These are phyloP conservation scores for Bubo blakistoni DNA, from an alignment of 2,113 vertebrate genomes.

Conservation along the genomic window DNA sequence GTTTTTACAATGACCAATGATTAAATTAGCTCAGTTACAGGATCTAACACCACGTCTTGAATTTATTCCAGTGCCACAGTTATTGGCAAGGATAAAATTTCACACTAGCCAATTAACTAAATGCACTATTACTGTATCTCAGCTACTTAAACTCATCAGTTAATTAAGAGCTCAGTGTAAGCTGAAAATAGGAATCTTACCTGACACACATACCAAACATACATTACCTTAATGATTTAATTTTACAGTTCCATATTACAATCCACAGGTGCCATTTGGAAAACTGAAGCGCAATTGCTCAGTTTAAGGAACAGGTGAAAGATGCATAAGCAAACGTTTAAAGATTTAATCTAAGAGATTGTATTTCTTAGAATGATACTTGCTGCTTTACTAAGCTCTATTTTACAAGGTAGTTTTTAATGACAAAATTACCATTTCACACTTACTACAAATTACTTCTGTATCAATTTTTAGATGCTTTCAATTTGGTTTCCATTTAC, in stretches of 20 bases:
- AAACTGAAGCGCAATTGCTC: not conserved
- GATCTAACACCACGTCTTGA: conserved; percentile 20
- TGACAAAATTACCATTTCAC: not conserved
- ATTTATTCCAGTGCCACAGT: conserved; percentile 50
- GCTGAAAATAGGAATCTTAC: conserved; percentile 55
- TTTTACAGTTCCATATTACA: not conserved
- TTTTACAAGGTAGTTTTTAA: not conserved
- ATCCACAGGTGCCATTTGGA: not conserved
- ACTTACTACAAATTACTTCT: not conserved
- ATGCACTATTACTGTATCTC: conserved; percentile 59
- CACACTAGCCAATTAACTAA: conserved; percentile 67
- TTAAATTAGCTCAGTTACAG: conserved; percentile 31
- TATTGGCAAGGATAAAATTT: conserved; percentile 54
- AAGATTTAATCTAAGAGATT: not conserved
- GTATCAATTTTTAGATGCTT: not conserved
- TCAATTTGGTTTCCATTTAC: not conserved
- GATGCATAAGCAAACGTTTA: not conserved
- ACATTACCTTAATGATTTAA: conserved; percentile 34
- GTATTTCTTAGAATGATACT: not conserved
- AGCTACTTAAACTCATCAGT: conserved; percentile 65
- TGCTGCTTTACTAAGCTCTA: not conserved
- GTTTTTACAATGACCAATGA: conserved; percentile 12
- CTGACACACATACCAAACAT: conserved; percentile 50
- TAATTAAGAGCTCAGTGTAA: conserved; percentile 64
- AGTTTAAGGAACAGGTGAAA: not conserved